phyloP scores from a whole-genome alignment of 2,888 invertebrate genomes.

The Tholera decimalis region DNA sequence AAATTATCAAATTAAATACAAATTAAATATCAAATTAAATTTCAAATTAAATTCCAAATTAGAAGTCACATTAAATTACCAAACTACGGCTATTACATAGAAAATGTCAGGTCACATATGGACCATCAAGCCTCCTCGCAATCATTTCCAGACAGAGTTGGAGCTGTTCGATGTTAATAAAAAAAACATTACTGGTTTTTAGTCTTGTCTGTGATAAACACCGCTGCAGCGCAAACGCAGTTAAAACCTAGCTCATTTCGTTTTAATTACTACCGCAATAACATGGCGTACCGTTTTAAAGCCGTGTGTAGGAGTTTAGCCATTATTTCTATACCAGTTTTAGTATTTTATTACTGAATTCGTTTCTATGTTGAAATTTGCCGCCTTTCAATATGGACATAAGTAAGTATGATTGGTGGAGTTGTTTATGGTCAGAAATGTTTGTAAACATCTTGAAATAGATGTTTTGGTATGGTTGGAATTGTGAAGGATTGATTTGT shows the following conservation, averaged over 20 bases:
- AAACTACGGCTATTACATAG: too few species aligned
- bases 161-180: too few species aligned
- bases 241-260: slow-evolving; percentile 22
- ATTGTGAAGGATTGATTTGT: not conserved
- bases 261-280: slow-evolving; percentile 33
- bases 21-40: too few species aligned
- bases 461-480: not conserved
- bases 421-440: slow-evolving; percentile 17
- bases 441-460: not conserved
- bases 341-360: slow-evolving; percentile 11
- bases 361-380: slow-evolving; percentile 11
- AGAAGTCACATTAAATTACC: too few species aligned
- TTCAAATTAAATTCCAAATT: too few species aligned
- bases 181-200: not conserved
- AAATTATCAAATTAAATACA: too few species aligned
- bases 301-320: slow-evolving; percentile 33
- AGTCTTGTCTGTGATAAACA: not conserved
- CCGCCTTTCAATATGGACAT: slow-evolving; percentile 8
- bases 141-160: too few species aligned
- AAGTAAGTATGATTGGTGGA: slow-evolving; percentile 9
- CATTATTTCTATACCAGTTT: slow-evolving; percentile 19
- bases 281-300: slow-evolving; percentile 18
- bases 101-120: too few species aligned
- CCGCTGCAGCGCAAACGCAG: slow-evolving; percentile 16
- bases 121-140: too few species aligned